A percentile compares a stretch with the other conserved stretches of the same genome.
Conservation (phyloP, 1,140 invertebrate species). For the Rhyacophila brunnea region DNA sequence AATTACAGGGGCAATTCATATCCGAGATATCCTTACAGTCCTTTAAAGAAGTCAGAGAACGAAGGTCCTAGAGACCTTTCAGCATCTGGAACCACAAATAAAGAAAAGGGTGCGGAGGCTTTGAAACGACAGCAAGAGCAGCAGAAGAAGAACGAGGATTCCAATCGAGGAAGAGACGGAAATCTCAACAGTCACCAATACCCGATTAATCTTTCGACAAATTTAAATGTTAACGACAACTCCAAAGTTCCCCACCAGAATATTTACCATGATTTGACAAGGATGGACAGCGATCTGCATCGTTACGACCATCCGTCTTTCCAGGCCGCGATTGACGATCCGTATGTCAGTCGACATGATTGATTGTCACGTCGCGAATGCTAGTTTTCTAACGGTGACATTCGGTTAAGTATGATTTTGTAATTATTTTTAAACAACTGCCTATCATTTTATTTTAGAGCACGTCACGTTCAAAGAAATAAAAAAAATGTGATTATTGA, state of each 20-base stretch:
- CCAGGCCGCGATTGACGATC: slow-evolving; percentile 46
- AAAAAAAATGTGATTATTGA: too few relatives aligned
- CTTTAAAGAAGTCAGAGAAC: slow-evolving; percentile 48
- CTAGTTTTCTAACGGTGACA: background rate
- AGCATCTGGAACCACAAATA: slow-evolving; percentile 42
- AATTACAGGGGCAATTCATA: slow-evolving; percentile 17
- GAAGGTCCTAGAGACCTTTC: slow-evolving; percentile 49
- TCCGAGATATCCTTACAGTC: slow-evolving; percentile 41
- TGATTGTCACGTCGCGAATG: slow-evolving; percentile 13
- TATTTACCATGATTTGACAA: slow-evolving; percentile 42
- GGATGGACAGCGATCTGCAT: slow-evolving; percentile 45
- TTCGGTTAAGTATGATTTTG: background rate
- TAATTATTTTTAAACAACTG: slow-evolving; percentile 4
- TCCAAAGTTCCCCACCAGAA: slow-evolving; percentile 45
- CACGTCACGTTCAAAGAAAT: slow-evolving; percentile 20
- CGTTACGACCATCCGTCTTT: slow-evolving; percentile 50
- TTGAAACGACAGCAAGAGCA: slow-evolving; percentile 48
- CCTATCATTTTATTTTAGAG: slow-evolving; percentile 13
- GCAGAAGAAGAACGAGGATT: slow-evolving; percentile 38
- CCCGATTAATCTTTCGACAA: slow-evolving; percentile 38
- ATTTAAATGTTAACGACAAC: slow-evolving; percentile 29
- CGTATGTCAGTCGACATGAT: slow-evolving; percentile 40
- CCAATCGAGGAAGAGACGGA: slow-evolving; percentile 39
- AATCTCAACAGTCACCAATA: slow-evolving; percentile 53
- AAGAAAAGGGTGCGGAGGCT: slow-evolving; percentile 49